Percentiles rank a stretch among this genome's conserved stretches.
phyloP scores from a whole-genome alignment of 2,797 vertebrate genomes.

The Bryconaethiops microstoma region DNA sequence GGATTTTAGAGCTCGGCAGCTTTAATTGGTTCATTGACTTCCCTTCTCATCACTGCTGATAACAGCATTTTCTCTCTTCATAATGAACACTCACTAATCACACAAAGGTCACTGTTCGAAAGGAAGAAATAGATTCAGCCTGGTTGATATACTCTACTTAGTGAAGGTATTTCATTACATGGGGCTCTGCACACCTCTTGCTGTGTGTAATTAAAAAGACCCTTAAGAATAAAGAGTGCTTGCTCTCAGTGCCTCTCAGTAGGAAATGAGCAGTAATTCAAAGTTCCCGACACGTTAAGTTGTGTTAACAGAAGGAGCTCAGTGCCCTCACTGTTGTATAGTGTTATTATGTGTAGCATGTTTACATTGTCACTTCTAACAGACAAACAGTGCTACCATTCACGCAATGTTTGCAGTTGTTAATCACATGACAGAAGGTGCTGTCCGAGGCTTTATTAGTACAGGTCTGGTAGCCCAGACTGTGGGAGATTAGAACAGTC shows the following conservation, averaged over 20 bases:
- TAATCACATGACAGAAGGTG: conserved; percentile 32
- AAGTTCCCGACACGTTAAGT: background rate
- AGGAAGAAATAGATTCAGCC: background rate
- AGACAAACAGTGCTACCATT: conserved; percentile 26
- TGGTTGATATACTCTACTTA: background rate
- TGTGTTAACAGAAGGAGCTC: conserved; percentile 15
- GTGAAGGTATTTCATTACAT: conserved; percentile 1
- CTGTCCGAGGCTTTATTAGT: conserved; percentile 37
- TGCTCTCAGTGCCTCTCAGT: conserved; percentile 12
- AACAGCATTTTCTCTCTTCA: conserved; percentile 14
- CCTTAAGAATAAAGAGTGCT: conserved; percentile 10
- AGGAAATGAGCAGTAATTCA: conserved; percentile 17
- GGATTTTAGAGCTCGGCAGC: conserved; percentile 9
- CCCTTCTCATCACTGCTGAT: conserved; percentile 3
- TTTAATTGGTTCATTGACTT: conserved; percentile 24
- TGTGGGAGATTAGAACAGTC: background rate
- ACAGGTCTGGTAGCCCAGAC: background rate
- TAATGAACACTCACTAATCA: background rate
- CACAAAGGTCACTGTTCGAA: background rate
- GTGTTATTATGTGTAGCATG: conserved; percentile 26
- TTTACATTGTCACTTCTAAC: conserved; percentile 23
- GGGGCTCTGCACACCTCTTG: background rate
- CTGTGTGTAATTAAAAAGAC: conserved; percentile 2
- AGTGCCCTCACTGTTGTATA: background rate
- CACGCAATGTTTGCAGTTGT: conserved; percentile 18